phyloP scores from a whole-genome alignment of 2,797 vertebrate genomes.

The Enteromius paludinosus region DNA sequence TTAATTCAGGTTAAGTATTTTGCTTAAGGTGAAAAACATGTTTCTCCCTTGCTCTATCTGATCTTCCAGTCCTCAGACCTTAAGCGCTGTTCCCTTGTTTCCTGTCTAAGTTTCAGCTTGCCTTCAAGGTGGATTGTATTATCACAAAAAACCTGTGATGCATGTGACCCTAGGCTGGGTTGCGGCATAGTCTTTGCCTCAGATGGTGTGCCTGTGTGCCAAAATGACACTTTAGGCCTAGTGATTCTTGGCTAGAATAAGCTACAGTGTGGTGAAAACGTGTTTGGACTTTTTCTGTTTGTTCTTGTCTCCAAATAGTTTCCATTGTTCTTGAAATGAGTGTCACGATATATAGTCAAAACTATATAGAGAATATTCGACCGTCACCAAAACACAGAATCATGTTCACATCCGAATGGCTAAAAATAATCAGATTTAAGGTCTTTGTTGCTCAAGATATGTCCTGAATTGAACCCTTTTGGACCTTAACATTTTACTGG shows the following conservation, averaged over 20 bases:
- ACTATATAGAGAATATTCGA: background rate
- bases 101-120: background rate
- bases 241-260: slow-evolving; percentile 6
- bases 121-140: slow-evolving; percentile 16
- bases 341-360: background rate
- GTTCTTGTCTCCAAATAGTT: background rate
- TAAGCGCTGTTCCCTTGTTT: slow-evolving; percentile 9
- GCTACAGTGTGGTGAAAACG: background rate
- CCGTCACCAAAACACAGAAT: background rate
- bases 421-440: background rate
- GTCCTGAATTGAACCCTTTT: background rate
- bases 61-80: background rate
- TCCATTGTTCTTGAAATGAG: background rate
- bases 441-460: background rate
- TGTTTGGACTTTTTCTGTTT: background rate
- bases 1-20: slow-evolving; percentile 48
- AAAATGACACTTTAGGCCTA: background rate
- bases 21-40: slow-evolving; percentile 52
- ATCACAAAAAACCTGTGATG: background rate
- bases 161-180: background rate
- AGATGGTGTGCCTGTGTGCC: background rate
- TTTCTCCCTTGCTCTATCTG: slow-evolving; percentile 36
- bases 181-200: background rate
- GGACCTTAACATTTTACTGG: background rate
- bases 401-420: background rate